Percentiles rank a stretch among this genome's conserved stretches.
phyloP scores from a whole-genome alignment of 1,140 invertebrate species.

The Brachystomella parvula region DNA sequence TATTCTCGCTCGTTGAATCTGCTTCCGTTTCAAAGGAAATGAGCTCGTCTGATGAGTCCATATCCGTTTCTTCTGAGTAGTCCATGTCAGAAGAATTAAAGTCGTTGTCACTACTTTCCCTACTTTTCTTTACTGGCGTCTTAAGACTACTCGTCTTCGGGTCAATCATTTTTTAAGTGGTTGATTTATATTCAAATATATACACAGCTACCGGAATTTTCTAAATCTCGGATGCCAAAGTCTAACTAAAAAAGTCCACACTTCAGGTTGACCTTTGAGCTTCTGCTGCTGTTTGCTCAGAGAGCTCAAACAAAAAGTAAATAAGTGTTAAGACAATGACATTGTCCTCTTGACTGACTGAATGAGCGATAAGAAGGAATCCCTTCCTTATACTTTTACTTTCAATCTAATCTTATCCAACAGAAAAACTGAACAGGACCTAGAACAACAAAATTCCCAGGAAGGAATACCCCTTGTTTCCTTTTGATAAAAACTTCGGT shows the following conservation, averaged over 20 bases:
- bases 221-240: too few species aligned
- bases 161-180: constrained; percentile 6
- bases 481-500: background rate
- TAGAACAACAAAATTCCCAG: background rate
- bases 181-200: too few species aligned
- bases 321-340: too few species aligned
- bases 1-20: background rate
- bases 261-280: too few species aligned
- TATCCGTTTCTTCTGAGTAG: background rate
- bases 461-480: background rate
- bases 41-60: background rate
- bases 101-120: background rate
- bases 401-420: background rate
- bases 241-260: too few species aligned
- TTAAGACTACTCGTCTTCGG: background rate
- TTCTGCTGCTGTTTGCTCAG: too few species aligned
- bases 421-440: constrained; percentile 6
- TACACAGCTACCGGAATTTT: too few species aligned
- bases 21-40: constrained; percentile 3
- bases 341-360: too few species aligned
- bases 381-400: too few species aligned
- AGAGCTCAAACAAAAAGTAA: too few species aligned
- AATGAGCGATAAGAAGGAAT: too few species aligned
- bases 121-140: background rate
- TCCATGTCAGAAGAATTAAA: constrained; percentile 5